These are phyloP conservation scores for Cheilosia vernalis DNA, from an alignment of 2,888 invertebrate genomes.

Conservation along the genomic window DNA sequence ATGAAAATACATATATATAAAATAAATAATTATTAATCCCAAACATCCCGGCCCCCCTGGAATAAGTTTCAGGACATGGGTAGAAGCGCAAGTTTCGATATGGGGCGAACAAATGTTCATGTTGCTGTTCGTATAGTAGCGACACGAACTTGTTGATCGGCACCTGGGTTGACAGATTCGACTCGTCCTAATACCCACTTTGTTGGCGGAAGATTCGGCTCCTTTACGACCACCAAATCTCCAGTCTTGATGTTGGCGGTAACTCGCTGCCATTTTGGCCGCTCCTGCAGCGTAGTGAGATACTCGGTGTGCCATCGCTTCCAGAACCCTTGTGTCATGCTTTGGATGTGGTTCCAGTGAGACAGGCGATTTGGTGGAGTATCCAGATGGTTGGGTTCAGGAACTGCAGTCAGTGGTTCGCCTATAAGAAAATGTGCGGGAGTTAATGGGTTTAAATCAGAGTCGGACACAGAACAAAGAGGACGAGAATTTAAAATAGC, in stretches of 20 bases:
- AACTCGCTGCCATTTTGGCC: background rate
- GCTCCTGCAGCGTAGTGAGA: background rate
- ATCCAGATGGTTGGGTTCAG: background rate
- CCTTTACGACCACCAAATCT: background rate
- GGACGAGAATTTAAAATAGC: constrained; percentile 21
- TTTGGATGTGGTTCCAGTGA: background rate
- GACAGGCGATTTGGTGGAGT: constrained; percentile 5
- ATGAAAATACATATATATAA: too few relatives aligned
- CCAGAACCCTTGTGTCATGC: background rate
- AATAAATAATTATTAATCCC: too few relatives aligned
- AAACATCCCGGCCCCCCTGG: too few relatives aligned
- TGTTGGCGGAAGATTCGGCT: background rate
- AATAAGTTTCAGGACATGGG: too few relatives aligned
- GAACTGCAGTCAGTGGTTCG: constrained; percentile 10
- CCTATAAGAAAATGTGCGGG: constrained; percentile 27
- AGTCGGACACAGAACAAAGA: constrained; percentile 12
- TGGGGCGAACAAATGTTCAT: background rate
- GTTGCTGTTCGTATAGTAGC: background rate
- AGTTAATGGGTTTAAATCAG: constrained; percentile 11
- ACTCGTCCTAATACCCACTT: background rate
- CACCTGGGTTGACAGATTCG: background rate
- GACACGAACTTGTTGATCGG: background rate
- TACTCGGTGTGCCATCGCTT: background rate
- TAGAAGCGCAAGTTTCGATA: background rate
- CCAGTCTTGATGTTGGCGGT: background rate